These are phyloP conservation scores for Channa maculata DNA, from an alignment of 2,113 vertebrate genomes.

Conservation along the genomic window DNA sequence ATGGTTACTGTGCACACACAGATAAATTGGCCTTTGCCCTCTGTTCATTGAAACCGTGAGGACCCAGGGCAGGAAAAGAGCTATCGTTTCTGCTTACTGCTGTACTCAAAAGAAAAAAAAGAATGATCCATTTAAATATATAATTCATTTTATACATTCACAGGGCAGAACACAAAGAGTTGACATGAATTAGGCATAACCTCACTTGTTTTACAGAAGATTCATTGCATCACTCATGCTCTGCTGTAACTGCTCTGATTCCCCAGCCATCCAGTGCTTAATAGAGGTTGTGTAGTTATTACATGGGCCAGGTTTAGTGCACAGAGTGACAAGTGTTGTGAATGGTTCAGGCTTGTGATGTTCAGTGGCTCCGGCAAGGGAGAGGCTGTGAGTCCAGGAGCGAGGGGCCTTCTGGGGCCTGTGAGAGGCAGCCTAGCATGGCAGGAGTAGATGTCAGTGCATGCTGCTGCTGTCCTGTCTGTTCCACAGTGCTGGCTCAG, in stretches of 20 bases:
- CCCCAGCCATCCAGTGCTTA: conserved; percentile 61
- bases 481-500: conserved; percentile 73
- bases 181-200: conserved; percentile 46
- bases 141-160: conserved; percentile 38
- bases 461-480: conserved; percentile 74
- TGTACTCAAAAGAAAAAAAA: conserved; percentile 11
- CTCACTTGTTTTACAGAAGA: conserved; percentile 49
- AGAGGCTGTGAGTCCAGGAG: conserved; percentile 48
- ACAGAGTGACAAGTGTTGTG: conserved; percentile 71
- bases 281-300: conserved; percentile 73
- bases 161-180: conserved; percentile 33
- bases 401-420: conserved; percentile 65
- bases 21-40: conserved; percentile 71
- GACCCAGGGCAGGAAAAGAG: conserved; percentile 10
- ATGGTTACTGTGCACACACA: conserved; percentile 73
- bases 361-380: conserved; percentile 56
- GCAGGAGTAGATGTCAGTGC: conserved; percentile 74
- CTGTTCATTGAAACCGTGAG: conserved; percentile 25
- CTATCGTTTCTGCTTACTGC: conserved; percentile 21
- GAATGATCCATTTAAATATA: conserved; percentile 39
- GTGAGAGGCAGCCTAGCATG: conserved; percentile 71
- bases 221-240: conserved; percentile 44
- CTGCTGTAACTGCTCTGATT: conserved; percentile 50
- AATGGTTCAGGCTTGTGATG: conserved; percentile 68
- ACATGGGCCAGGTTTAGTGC: conserved; percentile 71